These are phyloP conservation scores for Drosophila flavopinicola DNA, from an alignment of 2,888 invertebrate species.

Conservation along the genomic window DNA sequence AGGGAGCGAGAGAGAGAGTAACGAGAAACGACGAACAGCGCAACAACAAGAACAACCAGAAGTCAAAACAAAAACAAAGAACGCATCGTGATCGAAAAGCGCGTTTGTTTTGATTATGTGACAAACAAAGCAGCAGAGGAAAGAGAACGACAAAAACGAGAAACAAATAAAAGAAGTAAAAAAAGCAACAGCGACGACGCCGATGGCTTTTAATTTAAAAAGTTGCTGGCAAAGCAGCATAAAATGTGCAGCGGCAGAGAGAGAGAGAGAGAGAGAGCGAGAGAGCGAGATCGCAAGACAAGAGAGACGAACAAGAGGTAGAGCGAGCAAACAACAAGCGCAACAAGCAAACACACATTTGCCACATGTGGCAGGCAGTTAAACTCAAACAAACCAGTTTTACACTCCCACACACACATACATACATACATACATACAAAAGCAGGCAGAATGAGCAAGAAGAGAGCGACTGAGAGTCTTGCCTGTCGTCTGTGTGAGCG, in stretches of 20 bases:
- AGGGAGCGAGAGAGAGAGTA: slow-evolving; percentile 1
- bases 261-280: slow-evolving; percentile 21
- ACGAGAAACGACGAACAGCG: slow-evolving; percentile 14
- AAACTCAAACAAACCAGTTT: slow-evolving; percentile 72
- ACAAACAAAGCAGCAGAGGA: slow-evolving; percentile 50
- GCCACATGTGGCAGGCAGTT: slow-evolving; percentile 48
- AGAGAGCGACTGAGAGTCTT: neutral
- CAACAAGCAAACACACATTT: slow-evolving; percentile 43
- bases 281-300: slow-evolving; percentile 12
- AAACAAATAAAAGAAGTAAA: slow-evolving; percentile 18
- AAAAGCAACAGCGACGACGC: slow-evolving; percentile 31
- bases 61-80: slow-evolving; percentile 59
- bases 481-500: slow-evolving; percentile 1
- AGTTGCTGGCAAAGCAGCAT: slow-evolving; percentile 51
- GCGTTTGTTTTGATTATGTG: slow-evolving; percentile 77
- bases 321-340: slow-evolving; percentile 37
- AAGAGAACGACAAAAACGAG: slow-evolving; percentile 27
- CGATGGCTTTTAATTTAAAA: slow-evolving; percentile 66
- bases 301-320: slow-evolving; percentile 21
- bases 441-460: slow-evolving; percentile 9
- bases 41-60: slow-evolving; percentile 44
- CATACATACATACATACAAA: slow-evolving; percentile 1
- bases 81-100: slow-evolving; percentile 61
- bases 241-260: slow-evolving; percentile 43
- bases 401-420: slow-evolving; percentile 65